Conservation (phyloP, 35 echinoderm and acorn worm species). For the Apostichopus japonicus region DNA sequence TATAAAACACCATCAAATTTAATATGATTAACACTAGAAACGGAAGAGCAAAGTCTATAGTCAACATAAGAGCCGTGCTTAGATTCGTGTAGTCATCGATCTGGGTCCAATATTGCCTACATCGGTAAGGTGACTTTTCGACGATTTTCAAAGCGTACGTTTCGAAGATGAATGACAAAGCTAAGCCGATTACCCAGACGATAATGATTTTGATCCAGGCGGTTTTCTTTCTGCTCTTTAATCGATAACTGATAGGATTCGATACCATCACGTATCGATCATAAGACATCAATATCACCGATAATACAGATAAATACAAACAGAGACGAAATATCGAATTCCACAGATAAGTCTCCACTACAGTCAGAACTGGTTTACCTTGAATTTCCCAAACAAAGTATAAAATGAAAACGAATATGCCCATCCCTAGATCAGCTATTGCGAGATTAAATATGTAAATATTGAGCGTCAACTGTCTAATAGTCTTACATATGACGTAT, state of each 20-base stretch:
- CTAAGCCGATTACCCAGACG: constrained; percentile 12
- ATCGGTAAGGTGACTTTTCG: not conserved
- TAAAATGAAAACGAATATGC: not conserved
- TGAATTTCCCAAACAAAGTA: constrained; percentile 24
- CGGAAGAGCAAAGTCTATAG: constrained; percentile 19
- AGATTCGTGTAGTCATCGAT: not conserved
- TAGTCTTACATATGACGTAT: not conserved
- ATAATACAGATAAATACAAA: constrained; percentile 31
- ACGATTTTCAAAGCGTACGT: constrained; percentile 27
- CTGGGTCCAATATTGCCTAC: constrained; percentile 8
- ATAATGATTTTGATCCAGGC: constrained; percentile 31
- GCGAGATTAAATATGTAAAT: constrained; percentile 49
- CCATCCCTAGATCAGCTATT: constrained; percentile 36
- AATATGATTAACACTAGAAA: not conserved
- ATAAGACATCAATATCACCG: constrained; percentile 24
- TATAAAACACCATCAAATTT: constrained; percentile 32
- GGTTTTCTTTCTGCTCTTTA: not conserved
- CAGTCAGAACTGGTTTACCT: not conserved
- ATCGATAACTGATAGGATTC: constrained; percentile 42
- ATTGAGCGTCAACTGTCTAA: constrained; percentile 37
- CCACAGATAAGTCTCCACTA: not conserved
- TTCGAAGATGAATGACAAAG: constrained; percentile 21
- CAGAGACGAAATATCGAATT: constrained; percentile 36
- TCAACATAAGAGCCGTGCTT: not conserved
- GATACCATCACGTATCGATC: constrained; percentile 52